Evolutionary conservation across 2,113 vertebrate species (phyloP).

Genomic region (Ia io): DNA sequence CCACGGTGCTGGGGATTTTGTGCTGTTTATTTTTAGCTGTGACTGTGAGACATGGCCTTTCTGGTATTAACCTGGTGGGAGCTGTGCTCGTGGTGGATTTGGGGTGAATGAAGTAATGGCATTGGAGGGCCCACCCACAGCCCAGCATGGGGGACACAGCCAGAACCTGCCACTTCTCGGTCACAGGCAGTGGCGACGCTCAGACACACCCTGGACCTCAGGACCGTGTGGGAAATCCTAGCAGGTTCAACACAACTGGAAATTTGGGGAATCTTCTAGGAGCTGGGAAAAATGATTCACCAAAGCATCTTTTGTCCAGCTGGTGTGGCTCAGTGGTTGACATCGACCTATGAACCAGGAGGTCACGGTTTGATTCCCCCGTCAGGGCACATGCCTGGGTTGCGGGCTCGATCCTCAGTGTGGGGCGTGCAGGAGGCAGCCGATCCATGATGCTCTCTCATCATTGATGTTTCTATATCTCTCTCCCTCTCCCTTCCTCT

Average conservation of each 20-base stretch:
- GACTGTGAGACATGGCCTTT: neutral
- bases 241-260: neutral
- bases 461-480: neutral
- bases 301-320: neutral
- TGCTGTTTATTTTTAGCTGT: conserved; percentile 37
- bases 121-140: neutral
- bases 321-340: too few relatives aligned
- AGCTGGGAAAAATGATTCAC: conserved; percentile 31
- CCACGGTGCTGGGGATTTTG: conserved; percentile 22
- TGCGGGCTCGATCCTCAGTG: too few relatives aligned
- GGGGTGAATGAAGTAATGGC: neutral
- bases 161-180: neutral
- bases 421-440: neutral
- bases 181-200: too few relatives aligned
- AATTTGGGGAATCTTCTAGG: neutral
- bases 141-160: neutral
- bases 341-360: too few relatives aligned
- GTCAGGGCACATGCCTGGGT: too few relatives aligned
- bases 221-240: neutral
- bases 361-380: too few relatives aligned
- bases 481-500: too few relatives aligned
- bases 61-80: neutral
- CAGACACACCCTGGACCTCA: neutral
- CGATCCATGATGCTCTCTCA: neutral
- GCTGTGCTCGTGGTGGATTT: neutral